phyloP scores from a whole-genome alignment of 2,797 vertebrate genomes.

The Alfaro cultratus region DNA sequence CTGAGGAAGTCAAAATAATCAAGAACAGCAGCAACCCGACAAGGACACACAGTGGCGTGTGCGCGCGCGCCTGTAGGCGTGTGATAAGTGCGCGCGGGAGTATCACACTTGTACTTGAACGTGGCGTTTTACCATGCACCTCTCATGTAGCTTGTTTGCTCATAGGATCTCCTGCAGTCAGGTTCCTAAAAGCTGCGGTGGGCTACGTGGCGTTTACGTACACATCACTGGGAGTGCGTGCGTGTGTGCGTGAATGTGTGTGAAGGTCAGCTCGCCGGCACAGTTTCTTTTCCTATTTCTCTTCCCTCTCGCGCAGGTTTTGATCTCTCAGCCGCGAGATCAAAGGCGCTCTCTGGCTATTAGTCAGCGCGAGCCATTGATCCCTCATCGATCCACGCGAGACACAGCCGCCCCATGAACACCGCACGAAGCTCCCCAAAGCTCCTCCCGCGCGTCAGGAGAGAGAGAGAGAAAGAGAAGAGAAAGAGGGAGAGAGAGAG shows the following conservation, averaged over 20 bases:
- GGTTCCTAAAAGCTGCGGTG: conserved; percentile 53
- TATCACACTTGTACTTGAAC: conserved; percentile 27
- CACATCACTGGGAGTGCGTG: background rate
- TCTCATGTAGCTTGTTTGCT: conserved; percentile 47
- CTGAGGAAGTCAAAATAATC: conserved; percentile 56
- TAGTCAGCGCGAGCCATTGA: conserved; percentile 91
- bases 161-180: conserved; percentile 68
- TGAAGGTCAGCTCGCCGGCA: conserved; percentile 83
- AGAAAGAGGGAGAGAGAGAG: conserved; percentile 56
- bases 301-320: conserved; percentile 82
- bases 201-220: conserved; percentile 33
- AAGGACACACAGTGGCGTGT: conserved; percentile 14
- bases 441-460: conserved; percentile 81
- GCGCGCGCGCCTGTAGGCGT: background rate
- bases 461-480: conserved; percentile 57
- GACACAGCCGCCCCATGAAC: conserved; percentile 87
- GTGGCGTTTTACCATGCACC: conserved; percentile 31
- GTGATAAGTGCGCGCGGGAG: background rate
- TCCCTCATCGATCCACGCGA: conserved; percentile 88
- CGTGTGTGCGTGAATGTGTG: conserved; percentile 46
- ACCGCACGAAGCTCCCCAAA: conserved; percentile 85
- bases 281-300: conserved; percentile 73
- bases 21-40: conserved; percentile 44
- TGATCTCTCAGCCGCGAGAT: conserved; percentile 90
- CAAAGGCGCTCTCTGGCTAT: conserved; percentile 90